Evolutionary conservation across 2,888 invertebrate genomes (phyloP).

Genomic region (Heliothis peltigera): DNA sequence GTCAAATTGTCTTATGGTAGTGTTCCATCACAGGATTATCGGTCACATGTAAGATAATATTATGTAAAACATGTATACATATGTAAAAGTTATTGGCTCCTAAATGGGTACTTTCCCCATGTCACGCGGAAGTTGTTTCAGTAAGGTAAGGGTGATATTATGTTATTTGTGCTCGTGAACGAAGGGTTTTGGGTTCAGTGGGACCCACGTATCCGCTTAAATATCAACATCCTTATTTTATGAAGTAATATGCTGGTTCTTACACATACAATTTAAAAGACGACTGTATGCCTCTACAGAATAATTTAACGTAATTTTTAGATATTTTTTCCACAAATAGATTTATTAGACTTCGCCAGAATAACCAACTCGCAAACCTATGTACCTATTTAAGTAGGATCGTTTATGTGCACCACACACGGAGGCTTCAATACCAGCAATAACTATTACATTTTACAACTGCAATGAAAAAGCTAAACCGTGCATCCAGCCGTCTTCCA

Average conservation of each 20-base stretch:
- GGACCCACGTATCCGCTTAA: slow-evolving; percentile 1
- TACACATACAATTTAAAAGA: background rate
- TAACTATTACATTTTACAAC: slow-evolving; percentile 46
- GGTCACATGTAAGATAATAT: background rate
- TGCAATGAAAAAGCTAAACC: slow-evolving; percentile 34
- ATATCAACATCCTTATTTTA: slow-evolving; percentile 7
- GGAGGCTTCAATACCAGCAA: slow-evolving; percentile 7
- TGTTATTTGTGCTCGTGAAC: slow-evolving; percentile 27
- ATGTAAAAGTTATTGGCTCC: background rate
- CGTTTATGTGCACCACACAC: slow-evolving; percentile 23
- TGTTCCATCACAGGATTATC: background rate
- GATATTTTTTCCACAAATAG: background rate
- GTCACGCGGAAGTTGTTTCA: slow-evolving; percentile 20
- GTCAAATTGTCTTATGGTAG: background rate
- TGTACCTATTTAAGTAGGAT: slow-evolving; percentile 25
- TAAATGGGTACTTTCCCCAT: background rate
- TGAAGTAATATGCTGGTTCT: background rate
- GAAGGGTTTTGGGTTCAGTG: slow-evolving; percentile 2
- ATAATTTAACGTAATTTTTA: background rate
- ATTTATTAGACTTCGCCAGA: background rate
- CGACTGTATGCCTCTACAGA: background rate
- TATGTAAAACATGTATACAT: background rate
- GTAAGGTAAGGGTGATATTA: slow-evolving; percentile 23
- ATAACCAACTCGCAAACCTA: background rate
- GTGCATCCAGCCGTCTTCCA: slow-evolving; percentile 14